A percentile compares a stretch with the other conserved stretches of the same genome.
phyloP scores from a whole-genome alignment of 2,888 invertebrate species.

The Dione juno region DNA sequence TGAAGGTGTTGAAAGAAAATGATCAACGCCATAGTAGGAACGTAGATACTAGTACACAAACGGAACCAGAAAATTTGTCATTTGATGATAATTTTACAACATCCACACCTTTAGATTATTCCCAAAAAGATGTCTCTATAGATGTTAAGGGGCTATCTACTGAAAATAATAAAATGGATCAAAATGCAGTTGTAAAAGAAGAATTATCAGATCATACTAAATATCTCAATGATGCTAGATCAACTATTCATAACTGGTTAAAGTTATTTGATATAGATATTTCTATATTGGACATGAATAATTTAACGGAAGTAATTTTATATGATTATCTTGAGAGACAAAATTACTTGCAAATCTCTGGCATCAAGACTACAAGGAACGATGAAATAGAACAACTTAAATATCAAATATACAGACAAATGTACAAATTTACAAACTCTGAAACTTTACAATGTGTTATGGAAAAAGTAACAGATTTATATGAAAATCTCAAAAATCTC shows the following conservation, averaged over 20 bases:
- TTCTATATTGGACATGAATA: slow-evolving; percentile 16
- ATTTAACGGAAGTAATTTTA: slow-evolving; percentile 33
- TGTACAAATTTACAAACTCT: slow-evolving; percentile 22
- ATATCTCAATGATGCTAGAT: slow-evolving; percentile 28
- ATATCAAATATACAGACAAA: slow-evolving; percentile 41
- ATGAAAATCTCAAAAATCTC: slow-evolving; percentile 9
- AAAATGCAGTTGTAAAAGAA: background rate
- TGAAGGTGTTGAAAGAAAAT: background rate
- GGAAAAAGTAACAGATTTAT: slow-evolving; percentile 28
- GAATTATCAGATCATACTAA: slow-evolving; percentile 10
- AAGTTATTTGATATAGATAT: slow-evolving; percentile 17
- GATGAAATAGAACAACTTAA: slow-evolving; percentile 42
- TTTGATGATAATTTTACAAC: slow-evolving; percentile 20
- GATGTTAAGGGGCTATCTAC: background rate
- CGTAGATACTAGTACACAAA: background rate
- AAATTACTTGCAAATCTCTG: slow-evolving; percentile 41
- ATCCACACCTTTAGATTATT: slow-evolving; percentile 21
- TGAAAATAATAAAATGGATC: background rate
- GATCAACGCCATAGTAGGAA: background rate
- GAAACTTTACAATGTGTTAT: slow-evolving; percentile 30
- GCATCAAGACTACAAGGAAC: slow-evolving; percentile 11
- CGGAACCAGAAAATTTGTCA: background rate
- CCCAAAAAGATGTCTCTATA: background rate
- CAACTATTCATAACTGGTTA: slow-evolving; percentile 33
- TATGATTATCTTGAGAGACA: slow-evolving; percentile 38